Evolutionary conservation across 2,797 vertebrate species (phyloP).

Genomic region (Centroberyx gerrardi): DNA sequence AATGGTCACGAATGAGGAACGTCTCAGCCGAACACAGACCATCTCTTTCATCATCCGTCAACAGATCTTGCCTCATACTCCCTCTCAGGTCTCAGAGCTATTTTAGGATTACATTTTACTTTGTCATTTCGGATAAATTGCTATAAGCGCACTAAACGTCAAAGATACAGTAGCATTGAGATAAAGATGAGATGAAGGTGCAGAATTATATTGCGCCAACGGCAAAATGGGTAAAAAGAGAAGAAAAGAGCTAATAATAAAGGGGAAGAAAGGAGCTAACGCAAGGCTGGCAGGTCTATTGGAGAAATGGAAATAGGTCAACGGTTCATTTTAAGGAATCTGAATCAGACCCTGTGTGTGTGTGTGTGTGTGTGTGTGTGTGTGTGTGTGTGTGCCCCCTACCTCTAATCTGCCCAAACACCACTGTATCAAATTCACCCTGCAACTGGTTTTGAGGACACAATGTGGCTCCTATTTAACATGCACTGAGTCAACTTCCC

Average conservation of each 20-base stretch:
- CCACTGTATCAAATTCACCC: slow-evolving; percentile 69
- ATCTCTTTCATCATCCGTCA: slow-evolving; percentile 41
- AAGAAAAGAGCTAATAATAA: not conserved
- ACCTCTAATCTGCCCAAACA: slow-evolving; percentile 47
- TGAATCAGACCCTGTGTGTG: slow-evolving; percentile 35
- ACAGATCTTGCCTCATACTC: slow-evolving; percentile 35
- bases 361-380: not conserved
- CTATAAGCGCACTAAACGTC: not conserved
- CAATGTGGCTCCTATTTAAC: slow-evolving; percentile 83
- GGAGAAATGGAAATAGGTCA: slow-evolving; percentile 59
- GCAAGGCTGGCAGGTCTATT: not conserved
- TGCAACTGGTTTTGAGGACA: slow-evolving; percentile 61
- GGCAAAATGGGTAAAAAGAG: not conserved
- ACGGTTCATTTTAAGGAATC: slow-evolving; percentile 57
- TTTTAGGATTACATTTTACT: slow-evolving; percentile 20
- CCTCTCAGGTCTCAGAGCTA: slow-evolving; percentile 4
- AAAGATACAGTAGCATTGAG: not conserved
- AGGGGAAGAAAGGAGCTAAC: not conserved
- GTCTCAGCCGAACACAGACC: not conserved
- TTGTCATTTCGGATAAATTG: not conserved
- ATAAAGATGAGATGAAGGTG: not conserved
- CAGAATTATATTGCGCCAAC: not conserved
- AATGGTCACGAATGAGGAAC: slow-evolving; percentile 31
- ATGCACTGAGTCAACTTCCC: slow-evolving; percentile 80
- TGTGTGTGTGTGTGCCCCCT: not conserved